Conservation (phyloP, 2,797 vertebrate genomes). For the Chelon auratus region DNA sequence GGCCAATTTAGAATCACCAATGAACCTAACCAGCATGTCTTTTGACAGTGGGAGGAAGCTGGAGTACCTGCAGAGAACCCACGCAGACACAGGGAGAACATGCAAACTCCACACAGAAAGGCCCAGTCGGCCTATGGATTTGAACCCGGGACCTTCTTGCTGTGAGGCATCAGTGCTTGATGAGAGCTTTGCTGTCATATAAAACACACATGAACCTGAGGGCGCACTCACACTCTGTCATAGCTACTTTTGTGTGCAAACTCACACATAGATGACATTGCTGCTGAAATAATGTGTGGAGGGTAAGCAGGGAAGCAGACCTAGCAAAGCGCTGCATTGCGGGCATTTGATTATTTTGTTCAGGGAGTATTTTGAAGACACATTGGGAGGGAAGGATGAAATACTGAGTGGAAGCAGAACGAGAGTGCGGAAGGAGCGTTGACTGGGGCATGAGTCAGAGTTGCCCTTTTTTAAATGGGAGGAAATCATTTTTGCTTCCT, state of each 20-base stretch:
- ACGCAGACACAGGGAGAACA: no score
- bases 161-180: not conserved
- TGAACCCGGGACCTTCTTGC: no score
- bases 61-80: no score
- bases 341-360: slow-evolving; percentile 59
- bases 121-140: no score
- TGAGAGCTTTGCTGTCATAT: not conserved
- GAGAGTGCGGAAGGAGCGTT: slow-evolving; percentile 5
- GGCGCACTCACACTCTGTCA: slow-evolving; percentile 20
- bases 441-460: slow-evolving; percentile 48
- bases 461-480: slow-evolving; percentile 13
- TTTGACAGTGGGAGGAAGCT: no score
- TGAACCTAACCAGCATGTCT: no score
- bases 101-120: no score
- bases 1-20: no score
- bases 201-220: not conserved
- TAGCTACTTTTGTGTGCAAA: slow-evolving; percentile 18
- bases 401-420: not conserved
- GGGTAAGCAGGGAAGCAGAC: slow-evolving; percentile 46
- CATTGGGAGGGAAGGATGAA: not conserved
- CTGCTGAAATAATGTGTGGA: slow-evolving; percentile 51
- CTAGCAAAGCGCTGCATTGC: slow-evolving; percentile 52
- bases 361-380: slow-evolving; percentile 35
- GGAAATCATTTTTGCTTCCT: slow-evolving; percentile 40
- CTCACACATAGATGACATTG: slow-evolving; percentile 36